Percentiles rank a stretch among this genome's conserved stretches.
Evolutionary conservation across 2,888 invertebrate genomes (phyloP).

Genomic region (Hemistola chrysoprasaria): DNA sequence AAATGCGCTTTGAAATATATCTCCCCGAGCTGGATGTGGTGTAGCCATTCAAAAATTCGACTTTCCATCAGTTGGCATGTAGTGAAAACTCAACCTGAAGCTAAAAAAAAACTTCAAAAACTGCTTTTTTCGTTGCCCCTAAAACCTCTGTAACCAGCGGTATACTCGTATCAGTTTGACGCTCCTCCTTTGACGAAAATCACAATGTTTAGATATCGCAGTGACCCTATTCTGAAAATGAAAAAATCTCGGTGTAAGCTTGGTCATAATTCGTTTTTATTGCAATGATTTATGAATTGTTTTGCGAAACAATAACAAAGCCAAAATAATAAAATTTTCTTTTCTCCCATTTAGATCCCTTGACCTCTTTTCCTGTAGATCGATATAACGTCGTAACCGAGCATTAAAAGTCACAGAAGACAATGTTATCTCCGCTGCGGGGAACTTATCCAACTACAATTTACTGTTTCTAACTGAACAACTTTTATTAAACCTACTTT

Average conservation of each 20-base stretch:
- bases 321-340: conserved; percentile 14
- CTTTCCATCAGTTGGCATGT: conserved; percentile 11
- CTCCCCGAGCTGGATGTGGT: not conserved
- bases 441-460: conserved; percentile 30
- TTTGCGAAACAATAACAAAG: conserved; percentile 16
- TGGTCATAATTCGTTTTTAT: conserved; percentile 9
- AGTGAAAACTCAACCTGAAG: conserved; percentile 2
- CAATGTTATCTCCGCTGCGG: conserved; percentile 27
- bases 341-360: conserved; percentile 11
- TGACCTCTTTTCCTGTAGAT: conserved; percentile 16
- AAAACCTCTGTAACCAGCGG: not conserved
- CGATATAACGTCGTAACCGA: conserved; percentile 21
- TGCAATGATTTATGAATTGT: conserved; percentile 17
- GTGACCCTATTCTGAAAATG: conserved; percentile 3
- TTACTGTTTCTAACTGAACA: conserved; percentile 31
- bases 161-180: not conserved
- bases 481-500: conserved; percentile 33
- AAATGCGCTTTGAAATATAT: conserved; percentile 19
- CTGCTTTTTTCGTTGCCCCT: conserved; percentile 4
- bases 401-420: conserved; percentile 28
- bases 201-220: not conserved
- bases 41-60: not conserved
- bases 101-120: conserved; percentile 8
- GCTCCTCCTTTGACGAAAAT: not conserved
- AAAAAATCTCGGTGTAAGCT: conserved; percentile 6